Base-by-base conservation (phyloP, 2,797 vertebrate species). In the Rhynchonycteris naso region DNA sequence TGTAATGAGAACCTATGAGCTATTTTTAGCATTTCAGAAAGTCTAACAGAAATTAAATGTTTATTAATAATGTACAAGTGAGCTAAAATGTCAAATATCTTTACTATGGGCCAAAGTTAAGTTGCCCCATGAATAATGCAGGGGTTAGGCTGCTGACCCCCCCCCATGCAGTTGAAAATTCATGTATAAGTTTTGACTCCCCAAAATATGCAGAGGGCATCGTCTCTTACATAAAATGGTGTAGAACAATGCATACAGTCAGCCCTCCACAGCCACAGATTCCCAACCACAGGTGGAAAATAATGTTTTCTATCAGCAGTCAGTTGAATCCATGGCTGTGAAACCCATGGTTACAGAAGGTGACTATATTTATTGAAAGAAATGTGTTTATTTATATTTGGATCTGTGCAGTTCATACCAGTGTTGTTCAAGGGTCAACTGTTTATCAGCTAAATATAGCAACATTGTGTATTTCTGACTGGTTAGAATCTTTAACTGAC, bases 401-500 rank as follows among this genome's bases (percentile, higher is more conserved):
- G 38, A 82, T 13, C 4, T 65, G 38, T 12, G 5, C 12, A 65
- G 30, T 82, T 82, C 59, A 82, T 50, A 82, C 30, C 18, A 65
- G 28, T 33, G 28, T 65, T 82, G 19, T 65, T 82, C 19, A n/a
- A 50, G 43, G 16, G 19, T 65, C 79, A 82, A 33, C 38, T 65
- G 2, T 82, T 11, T 92, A 52, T 68, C 35, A 72, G 18, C 54
- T 84, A 91, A 76, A 8, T 50, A 38, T 7, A 89, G 10, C 52
- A 50, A 66, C 30, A 56, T 72, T 84, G 35, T 80, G 72, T 63
- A 89, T 92, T 89, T 92, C 69, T 94, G 59, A 30, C 19, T 91
- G 35, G 38, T 87, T 93, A 81, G 43, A 95, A 68, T 88, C 58
- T 84, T 79, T 86, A 68, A 61, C 66, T 76, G 80, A 63, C 58